Base-by-base conservation (phyloP, 1,140 invertebrate species). In the Diploscapter pachys region DNA sequence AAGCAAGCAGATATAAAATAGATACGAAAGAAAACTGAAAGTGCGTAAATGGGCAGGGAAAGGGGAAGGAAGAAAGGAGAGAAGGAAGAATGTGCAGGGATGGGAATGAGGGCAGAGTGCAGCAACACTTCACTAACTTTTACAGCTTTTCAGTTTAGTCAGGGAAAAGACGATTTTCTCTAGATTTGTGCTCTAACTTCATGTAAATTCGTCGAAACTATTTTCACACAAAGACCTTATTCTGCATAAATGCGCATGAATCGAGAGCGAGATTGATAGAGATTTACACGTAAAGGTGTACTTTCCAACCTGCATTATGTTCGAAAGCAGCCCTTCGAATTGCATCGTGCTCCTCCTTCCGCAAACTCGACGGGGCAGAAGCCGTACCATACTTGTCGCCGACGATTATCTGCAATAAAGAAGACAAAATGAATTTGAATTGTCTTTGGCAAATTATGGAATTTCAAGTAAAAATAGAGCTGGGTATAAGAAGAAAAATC, bases 321-420 rank as follows among this genome's bases (percentile, higher is more conserved):
- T 74, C 73, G 53, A 74, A 74, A 50, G 70, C 64, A 59, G 73
- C 55, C 59, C 57, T 59, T 53, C 73, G 61, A 31, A 74, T 74
- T 51, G 65, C 62, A 55, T 74, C 73, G 73, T 74, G 70, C 48
- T 74, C 73, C 48, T 64, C 54, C 63, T 74, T 74, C 56, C 73
- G 61, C 49, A 74, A 31, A 8, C 57, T 13, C 48, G 73, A 69
- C 51, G 73, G 73, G 4, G 64, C 63, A 11, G 63, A 64, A 3
- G 70, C 66, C 2, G 61, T 64, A 4, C 73, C 73, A n/a, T 74
- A 74, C 5, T 62, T 52, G 57, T 74, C 64, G 48, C 73, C 73
- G 31, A 74, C 56, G 4, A 74, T 13, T 4, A 57, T 4, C 73
- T 74, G 56, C 53, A 74, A 62, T 31, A 31, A 31, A 62, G 70